A percentile compares a stretch with the other conserved stretches of the same genome.
phyloP scores from a whole-genome alignment of 2,113 vertebrate species.

The Myanophis thanlyinensis region DNA sequence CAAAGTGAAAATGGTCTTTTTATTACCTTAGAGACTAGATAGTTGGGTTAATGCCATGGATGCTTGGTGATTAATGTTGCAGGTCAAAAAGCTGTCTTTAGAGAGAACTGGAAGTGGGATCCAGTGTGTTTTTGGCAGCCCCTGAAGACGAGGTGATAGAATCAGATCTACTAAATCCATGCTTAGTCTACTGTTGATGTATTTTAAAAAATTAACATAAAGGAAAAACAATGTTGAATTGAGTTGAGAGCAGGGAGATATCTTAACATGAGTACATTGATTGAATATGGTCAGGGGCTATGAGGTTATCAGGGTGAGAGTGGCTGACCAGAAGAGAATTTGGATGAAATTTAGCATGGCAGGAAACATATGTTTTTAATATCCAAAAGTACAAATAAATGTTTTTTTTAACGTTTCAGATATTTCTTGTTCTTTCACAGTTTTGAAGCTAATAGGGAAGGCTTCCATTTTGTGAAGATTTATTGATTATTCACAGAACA shows the following conservation, averaged over 20 bases:
- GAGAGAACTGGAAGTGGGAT: constrained; percentile 12
- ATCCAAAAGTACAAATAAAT: background rate
- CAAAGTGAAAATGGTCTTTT: constrained; percentile 35
- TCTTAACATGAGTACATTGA: background rate
- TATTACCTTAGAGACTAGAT: constrained; percentile 24
- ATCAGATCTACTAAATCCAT: background rate
- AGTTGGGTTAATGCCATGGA: constrained; percentile 10
- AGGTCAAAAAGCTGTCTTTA: constrained; percentile 40
- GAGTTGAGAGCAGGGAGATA: background rate
- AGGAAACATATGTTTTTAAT: background rate
- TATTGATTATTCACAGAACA: background rate
- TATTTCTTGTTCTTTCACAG: no score
- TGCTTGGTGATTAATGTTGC: constrained; percentile 20
- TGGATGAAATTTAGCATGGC: no score
- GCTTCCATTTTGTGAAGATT: background rate
- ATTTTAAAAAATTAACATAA: background rate
- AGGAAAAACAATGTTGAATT: background rate
- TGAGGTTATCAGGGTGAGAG: background rate
- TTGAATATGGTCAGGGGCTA: background rate
- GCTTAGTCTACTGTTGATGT: background rate
- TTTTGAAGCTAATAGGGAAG: background rate
- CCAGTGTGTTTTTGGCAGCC: background rate
- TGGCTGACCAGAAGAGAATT: background rate
- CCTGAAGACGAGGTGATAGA: background rate
- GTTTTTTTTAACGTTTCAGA: background rate